Percentiles rank a stretch among this genome's conserved stretches.
phyloP scores from a whole-genome alignment of 2,113 vertebrate species.

The Mastomys natalensis region DNA sequence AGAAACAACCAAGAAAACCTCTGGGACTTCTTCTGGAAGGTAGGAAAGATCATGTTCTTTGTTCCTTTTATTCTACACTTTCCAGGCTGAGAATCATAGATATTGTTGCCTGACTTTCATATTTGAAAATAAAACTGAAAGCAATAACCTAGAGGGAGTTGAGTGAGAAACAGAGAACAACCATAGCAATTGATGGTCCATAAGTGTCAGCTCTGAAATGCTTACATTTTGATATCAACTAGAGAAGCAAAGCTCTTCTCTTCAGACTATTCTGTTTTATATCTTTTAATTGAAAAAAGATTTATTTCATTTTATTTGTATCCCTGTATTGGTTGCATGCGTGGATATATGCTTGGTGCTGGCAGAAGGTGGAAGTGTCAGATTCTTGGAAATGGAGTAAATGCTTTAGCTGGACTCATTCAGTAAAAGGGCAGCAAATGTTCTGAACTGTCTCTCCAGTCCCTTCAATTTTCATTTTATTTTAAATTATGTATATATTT shows the following conservation, averaged over 20 bases:
- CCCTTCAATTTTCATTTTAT: no score
- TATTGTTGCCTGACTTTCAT: background rate
- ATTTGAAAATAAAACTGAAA: constrained; percentile 18
- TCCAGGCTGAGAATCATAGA: background rate
- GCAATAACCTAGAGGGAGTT: background rate
- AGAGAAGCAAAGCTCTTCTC: background rate
- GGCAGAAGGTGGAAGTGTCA: background rate
- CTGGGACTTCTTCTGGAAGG: constrained; percentile 2
- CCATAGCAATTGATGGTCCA: background rate
- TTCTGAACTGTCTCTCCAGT: background rate
- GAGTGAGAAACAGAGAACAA: background rate
- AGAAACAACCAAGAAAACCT: background rate
- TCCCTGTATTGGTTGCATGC: background rate
- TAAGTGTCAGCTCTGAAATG: background rate
- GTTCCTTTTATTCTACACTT: background rate
- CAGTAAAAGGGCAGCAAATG: background rate
- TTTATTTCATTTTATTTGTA: background rate
- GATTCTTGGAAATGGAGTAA: background rate
- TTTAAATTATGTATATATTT: background rate
- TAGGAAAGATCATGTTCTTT: background rate
- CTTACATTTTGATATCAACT: background rate
- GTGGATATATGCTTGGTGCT: background rate
- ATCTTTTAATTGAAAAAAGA: background rate
- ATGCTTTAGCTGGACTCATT: background rate
- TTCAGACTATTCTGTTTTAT: background rate